Evolutionary conservation across 2,888 invertebrate genomes (phyloP).

Genomic region (Dasysyrphus albostriatus): DNA sequence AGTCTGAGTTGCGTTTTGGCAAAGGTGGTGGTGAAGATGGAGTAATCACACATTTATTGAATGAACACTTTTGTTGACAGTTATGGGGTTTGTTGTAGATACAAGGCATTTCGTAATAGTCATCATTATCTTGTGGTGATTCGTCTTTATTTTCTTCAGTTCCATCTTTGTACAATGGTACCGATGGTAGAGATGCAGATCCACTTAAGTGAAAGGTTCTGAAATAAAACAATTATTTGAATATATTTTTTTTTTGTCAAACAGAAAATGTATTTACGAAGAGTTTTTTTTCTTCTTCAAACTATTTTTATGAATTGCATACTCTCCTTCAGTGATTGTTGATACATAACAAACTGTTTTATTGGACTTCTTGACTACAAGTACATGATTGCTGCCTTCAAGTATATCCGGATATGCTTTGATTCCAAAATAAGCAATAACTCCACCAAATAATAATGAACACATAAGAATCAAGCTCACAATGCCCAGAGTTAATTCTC

Average conservation of each 20-base stretch:
- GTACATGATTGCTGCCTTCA: constrained; percentile 80
- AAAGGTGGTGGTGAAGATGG: constrained; percentile 80
- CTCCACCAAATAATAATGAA: constrained; percentile 78
- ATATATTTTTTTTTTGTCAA: neutral
- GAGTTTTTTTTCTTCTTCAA: constrained; percentile 51
- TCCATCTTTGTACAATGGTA: neutral
- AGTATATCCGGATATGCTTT: constrained; percentile 80
- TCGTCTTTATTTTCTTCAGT: neutral
- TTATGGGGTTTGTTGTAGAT: constrained; percentile 68
- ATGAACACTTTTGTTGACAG: constrained; percentile 69
- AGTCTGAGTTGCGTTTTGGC: constrained; percentile 80
- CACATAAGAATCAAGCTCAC: constrained; percentile 79
- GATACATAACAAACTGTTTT: constrained; percentile 78
- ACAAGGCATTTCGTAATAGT: constrained; percentile 61
- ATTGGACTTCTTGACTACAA: constrained; percentile 79
- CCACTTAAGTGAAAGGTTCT: neutral
- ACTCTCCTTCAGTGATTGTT: constrained; percentile 78
- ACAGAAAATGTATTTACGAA: constrained; percentile 48
- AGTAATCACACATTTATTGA: constrained; percentile 76
- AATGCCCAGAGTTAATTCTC: constrained; percentile 80
- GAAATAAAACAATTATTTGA: neutral
- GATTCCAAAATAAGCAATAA: constrained; percentile 79
- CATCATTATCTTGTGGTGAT: constrained; percentile 32
- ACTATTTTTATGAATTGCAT: constrained; percentile 62
- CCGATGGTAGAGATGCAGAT: constrained; percentile 2